Conservation (phyloP, 2,888 invertebrate species). For the Cantharis nigra region DNA sequence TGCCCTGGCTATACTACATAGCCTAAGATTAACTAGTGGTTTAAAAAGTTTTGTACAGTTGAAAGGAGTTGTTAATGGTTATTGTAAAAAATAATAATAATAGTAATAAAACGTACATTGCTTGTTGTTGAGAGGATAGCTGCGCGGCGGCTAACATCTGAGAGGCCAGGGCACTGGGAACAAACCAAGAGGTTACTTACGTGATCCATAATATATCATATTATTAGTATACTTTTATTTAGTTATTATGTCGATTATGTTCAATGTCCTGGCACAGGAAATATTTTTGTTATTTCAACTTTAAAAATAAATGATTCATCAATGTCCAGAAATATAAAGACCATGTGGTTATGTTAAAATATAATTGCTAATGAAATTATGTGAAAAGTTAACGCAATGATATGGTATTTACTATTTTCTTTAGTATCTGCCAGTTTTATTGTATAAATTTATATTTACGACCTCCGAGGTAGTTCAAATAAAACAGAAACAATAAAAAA, state of each 20-base stretch:
- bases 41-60: conserved; percentile 18
- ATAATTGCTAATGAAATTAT: background rate
- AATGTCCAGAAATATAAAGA: background rate
- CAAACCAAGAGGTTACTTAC: conserved; percentile 57
- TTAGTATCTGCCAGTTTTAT: background rate
- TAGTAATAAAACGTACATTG: conserved; percentile 75
- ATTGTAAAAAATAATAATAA: conserved; percentile 30
- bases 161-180: conserved; percentile 95
- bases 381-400: background rate
- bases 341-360: background rate
- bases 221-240: conserved; percentile 5
- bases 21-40: conserved; percentile 15
- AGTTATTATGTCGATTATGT: conserved; percentile 13
- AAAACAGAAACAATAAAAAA: background rate
- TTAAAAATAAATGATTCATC: too few relatives aligned
- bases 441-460: background rate
- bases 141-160: conserved; percentile 93
- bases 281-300: background rate
- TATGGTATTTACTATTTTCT: background rate
- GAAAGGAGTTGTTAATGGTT: conserved; percentile 3
- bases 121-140: conserved; percentile 90
- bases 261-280: conserved; percentile 38
- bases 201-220: conserved; percentile 8
- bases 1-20: conserved; percentile 76
- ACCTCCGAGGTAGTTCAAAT: background rate